A percentile compares a stretch with the other conserved stretches of the same genome.
These are phyloP conservation scores for Gymnocypris eckloni DNA, from an alignment of 2,797 vertebrate genomes.

Conservation along the genomic window DNA sequence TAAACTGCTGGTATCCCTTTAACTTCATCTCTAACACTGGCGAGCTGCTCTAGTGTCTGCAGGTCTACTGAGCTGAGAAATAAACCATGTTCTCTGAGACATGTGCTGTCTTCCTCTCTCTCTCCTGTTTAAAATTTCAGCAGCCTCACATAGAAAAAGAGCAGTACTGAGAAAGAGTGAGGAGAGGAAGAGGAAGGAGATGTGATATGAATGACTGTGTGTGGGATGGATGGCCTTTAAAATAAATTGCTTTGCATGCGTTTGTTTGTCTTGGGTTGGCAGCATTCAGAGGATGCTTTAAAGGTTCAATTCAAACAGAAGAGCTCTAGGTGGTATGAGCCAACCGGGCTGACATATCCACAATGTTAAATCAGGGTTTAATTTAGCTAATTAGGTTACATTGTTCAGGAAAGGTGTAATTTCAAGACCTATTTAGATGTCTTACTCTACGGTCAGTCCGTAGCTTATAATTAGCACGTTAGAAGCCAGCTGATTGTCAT, in stretches of 20 bases:
- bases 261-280: constrained; percentile 31
- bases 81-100: background rate
- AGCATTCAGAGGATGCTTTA: background rate
- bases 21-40: constrained; percentile 19
- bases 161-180: background rate
- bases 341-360: background rate
- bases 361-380: constrained; percentile 16
- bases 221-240: constrained; percentile 20
- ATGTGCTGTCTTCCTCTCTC: constrained; percentile 6
- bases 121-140: constrained; percentile 27
- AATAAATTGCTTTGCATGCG: constrained; percentile 33
- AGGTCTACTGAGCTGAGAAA: constrained; percentile 5
- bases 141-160: background rate
- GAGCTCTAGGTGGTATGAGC: constrained; percentile 28
- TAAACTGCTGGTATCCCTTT: constrained; percentile 56
- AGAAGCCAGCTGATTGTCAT: constrained; percentile 37
- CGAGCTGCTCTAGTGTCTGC: background rate
- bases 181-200: background rate
- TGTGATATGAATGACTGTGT: background rate
- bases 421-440: constrained; percentile 16
- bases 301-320: constrained; percentile 35
- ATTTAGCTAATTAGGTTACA: constrained; percentile 47
- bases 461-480: constrained; percentile 33
- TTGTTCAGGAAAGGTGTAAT: constrained; percentile 50
- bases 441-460: constrained; percentile 9